Base-by-base conservation (phyloP, 2,797 vertebrate species). In the Sebastes cheni region DNA sequence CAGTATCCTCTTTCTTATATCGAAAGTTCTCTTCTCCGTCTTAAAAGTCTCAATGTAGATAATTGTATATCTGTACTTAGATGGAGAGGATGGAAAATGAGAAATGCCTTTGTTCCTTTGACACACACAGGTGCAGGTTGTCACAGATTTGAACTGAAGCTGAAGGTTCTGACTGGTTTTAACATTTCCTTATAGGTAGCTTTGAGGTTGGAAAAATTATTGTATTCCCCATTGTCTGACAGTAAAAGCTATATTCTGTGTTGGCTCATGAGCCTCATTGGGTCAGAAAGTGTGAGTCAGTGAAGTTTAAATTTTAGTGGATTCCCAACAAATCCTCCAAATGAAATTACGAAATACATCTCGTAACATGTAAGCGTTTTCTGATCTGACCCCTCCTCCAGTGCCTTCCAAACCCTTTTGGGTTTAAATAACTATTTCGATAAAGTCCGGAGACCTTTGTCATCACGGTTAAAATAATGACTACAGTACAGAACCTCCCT, bases 1-100 rank as follows among this genome's bases (percentile, higher is more conserved):
- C 83, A 84, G 73, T 11, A 59, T 80, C 77, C 39, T 69, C 81
- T 23, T 69, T 72, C 70, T 73, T 23, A 62, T 12, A 25, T 64
- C 32, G 39, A 69, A 78, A 54, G 36, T 54, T 61, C 27, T 23
- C 32, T 30, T 67, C 12, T 79, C 29, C 16, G 23, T 69, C 67
- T 72, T 62, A 52, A 81, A 81, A 22, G 64, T 66, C 25, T 77
- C 0, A n/a, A 67, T 52, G 20, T 11, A 52, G 50, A 39, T 30
- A 29, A 50, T 9, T 78, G 16, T 46, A 32, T 25, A 50, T 5
- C 23, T 64, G n/a, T 30, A 12, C 25, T 54, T 36, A 4, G 27
- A 60, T 46, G 16, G 18, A 18, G 29, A 18, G n/a, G 8, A 61
- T 2, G 39, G 22, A 30, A 7, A 65, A 39, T 50, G 36, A 58